Evolutionary conservation across 2,113 vertebrate genomes (phyloP).

Genomic region (Acanthochromis polyacanthus): DNA sequence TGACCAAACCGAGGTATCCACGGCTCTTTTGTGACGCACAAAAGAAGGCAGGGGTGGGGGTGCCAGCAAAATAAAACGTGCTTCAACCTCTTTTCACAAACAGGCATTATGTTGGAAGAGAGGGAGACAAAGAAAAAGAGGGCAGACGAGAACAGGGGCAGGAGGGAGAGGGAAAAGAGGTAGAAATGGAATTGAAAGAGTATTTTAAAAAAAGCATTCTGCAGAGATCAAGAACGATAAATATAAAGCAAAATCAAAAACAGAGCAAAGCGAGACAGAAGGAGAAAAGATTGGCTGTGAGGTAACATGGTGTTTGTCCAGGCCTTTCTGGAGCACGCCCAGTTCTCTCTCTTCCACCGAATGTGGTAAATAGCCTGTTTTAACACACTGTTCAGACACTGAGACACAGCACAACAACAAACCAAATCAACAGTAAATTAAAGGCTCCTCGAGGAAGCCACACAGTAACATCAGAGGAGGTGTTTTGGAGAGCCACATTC

Average conservation of each 20-base stretch:
- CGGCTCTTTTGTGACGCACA: constrained; percentile 65
- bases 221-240: constrained; percentile 43
- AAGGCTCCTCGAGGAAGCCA: constrained; percentile 65
- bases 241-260: constrained; percentile 40
- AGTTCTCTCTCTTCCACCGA: constrained; percentile 57
- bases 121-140: constrained; percentile 61
- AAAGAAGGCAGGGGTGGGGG: constrained; percentile 47
- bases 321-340: constrained; percentile 63
- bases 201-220: constrained; percentile 7
- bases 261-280: constrained; percentile 38
- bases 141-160: constrained; percentile 44
- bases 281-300: constrained; percentile 49
- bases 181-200: constrained; percentile 21
- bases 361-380: constrained; percentile 70
- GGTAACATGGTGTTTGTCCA: constrained; percentile 54
- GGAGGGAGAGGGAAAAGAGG: constrained; percentile 14
- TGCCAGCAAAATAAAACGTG: constrained; percentile 53
- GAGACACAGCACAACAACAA: constrained; percentile 69
- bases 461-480: constrained; percentile 63
- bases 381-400: constrained; percentile 70
- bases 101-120: constrained; percentile 46
- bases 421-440: constrained; percentile 73
- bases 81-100: constrained; percentile 68
- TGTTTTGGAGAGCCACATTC: constrained; percentile 57
- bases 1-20: constrained; percentile 57